A percentile compares a stretch with the other conserved stretches of the same genome.
phyloP scores from a whole-genome alignment of 2,113 vertebrate species.

The Hystrix cristata region DNA sequence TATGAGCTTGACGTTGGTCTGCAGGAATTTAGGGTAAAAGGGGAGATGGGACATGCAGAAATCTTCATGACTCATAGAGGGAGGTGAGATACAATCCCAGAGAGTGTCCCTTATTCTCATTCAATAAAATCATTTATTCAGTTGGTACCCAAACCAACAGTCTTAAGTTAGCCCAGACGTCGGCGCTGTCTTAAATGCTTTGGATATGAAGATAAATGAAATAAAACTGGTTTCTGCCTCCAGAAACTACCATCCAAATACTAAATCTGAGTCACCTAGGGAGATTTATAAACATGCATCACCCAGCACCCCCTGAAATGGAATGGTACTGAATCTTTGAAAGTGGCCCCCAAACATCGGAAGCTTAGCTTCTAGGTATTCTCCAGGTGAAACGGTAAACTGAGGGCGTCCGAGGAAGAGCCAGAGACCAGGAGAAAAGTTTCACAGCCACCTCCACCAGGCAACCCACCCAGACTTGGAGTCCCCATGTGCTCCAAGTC shows the following conservation, averaged over 20 bases:
- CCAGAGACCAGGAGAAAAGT: neutral
- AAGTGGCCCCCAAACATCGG: neutral
- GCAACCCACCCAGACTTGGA: neutral
- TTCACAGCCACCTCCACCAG: neutral
- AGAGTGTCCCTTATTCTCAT: neutral
- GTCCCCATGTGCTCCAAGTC: neutral
- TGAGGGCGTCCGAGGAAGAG: neutral
- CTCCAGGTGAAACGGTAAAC: neutral
- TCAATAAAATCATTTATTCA: neutral
- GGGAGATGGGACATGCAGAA: neutral
- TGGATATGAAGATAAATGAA: slow-evolving; percentile 8
- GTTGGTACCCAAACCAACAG: neutral
- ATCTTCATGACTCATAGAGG: neutral
- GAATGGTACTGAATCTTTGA: neutral
- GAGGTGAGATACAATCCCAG: neutral
- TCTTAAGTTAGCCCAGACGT: neutral
- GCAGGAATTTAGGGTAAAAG: neutral
- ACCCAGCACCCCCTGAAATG: neutral
- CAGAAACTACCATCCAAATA: slow-evolving; percentile 13
- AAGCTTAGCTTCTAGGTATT: neutral
- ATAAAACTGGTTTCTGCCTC: neutral
- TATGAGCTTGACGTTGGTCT: neutral
- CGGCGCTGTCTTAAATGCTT: neutral
- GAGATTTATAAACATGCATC: neutral
- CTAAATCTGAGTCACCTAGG: neutral